phyloP scores from a whole-genome alignment of 2,113 vertebrate species.

The Zosterops lateralis region DNA sequence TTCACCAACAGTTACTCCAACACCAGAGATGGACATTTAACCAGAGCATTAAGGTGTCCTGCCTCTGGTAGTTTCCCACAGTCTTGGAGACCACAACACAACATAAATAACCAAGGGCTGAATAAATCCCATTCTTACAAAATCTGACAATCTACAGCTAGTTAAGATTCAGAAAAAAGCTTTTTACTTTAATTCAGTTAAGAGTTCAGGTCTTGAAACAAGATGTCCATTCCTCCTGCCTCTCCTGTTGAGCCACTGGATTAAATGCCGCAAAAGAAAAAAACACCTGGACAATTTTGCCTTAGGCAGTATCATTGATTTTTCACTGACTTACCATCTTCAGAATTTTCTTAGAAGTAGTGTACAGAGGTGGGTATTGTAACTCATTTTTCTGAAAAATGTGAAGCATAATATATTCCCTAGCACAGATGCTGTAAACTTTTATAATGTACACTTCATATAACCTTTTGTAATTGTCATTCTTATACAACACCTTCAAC shows the following conservation, averaged over 20 bases:
- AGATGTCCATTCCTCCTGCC: background rate
- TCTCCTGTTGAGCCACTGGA: background rate
- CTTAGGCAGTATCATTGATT: background rate
- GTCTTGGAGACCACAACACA: background rate
- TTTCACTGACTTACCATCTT: constrained; percentile 1
- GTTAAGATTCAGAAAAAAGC: background rate
- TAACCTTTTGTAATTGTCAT: background rate
- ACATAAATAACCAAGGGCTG: background rate
- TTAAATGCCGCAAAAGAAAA: background rate
- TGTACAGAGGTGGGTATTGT: background rate
- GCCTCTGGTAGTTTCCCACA: background rate
- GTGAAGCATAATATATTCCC: background rate
- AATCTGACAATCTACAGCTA: background rate
- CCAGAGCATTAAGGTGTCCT: background rate
- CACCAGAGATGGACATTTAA: background rate
- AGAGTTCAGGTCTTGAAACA: background rate
- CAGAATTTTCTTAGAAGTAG: background rate
- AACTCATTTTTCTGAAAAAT: background rate
- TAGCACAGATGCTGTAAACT: background rate
- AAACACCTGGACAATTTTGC: background rate
- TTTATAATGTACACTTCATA: background rate
- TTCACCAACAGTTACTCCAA: background rate
- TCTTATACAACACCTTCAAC: background rate
- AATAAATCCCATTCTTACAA: background rate
- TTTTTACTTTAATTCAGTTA: background rate